These are phyloP conservation scores for Pogonognathellus flavescens DNA, from an alignment of 1,140 invertebrate species.

Conservation along the genomic window DNA sequence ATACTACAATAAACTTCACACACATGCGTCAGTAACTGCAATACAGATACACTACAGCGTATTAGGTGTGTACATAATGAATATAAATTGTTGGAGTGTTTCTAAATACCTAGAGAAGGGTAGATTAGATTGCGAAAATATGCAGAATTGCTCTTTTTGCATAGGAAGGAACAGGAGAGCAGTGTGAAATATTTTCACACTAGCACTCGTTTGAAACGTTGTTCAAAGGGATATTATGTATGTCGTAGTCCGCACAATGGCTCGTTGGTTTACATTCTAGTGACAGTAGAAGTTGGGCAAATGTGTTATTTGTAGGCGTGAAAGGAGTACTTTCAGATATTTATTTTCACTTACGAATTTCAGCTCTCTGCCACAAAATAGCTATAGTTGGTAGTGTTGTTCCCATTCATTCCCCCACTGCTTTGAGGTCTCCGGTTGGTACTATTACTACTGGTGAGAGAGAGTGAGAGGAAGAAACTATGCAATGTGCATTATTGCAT, in stretches of 20 bases:
- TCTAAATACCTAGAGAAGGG: no score
- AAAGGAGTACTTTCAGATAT: constrained; percentile 31
- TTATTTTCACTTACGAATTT: constrained; percentile 46
- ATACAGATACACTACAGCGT: no score
- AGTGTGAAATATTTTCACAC: no score
- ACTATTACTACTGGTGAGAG: background rate
- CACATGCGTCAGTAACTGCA: no score
- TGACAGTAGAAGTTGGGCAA: constrained; percentile 25
- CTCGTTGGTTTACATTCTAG: background rate
- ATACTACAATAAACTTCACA: no score
- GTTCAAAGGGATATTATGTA: background rate
- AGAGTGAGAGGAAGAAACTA: background rate
- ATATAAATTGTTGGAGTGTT: no score
- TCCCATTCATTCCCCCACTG: background rate
- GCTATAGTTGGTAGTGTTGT: constrained; percentile 3
- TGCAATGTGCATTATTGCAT: constrained; percentile 19
- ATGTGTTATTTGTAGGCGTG: constrained; percentile 37
- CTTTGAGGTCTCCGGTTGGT: background rate
- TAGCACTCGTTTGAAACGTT: background rate
- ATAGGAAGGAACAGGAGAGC: no score
- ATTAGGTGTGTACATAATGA: no score
- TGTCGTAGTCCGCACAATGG: background rate
- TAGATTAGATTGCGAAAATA: no score
- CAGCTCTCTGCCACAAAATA: constrained; percentile 17
- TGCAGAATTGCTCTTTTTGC: no score